Conservation (phyloP, 2,113 vertebrate genomes). For the Neogale vison region DNA sequence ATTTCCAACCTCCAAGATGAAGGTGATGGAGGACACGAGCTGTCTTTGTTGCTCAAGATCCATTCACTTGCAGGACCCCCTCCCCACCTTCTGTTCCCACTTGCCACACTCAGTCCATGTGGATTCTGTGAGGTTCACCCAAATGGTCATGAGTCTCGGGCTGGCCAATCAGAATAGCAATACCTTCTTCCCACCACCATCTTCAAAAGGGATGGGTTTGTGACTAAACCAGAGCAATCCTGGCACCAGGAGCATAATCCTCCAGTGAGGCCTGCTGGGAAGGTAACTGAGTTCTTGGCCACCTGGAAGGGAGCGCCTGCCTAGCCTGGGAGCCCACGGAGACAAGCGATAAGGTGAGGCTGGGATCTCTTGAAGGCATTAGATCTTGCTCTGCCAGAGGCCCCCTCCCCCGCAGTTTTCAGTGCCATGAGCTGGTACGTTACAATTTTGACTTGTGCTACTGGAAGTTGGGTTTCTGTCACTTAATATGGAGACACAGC, state of each 20-base stretch:
- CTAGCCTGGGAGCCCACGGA: background rate
- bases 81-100: background rate
- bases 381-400: background rate
- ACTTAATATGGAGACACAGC: background rate
- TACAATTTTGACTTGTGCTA: background rate
- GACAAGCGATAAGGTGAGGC: background rate
- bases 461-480: background rate
- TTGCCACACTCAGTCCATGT: background rate
- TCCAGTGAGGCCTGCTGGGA: background rate
- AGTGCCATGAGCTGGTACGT: background rate
- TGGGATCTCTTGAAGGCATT: background rate
- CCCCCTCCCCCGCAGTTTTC: background rate
- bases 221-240: background rate
- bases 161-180: background rate
- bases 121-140: background rate
- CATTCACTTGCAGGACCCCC: background rate
- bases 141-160: background rate
- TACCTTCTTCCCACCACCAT: background rate
- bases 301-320: background rate
- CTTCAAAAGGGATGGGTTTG: background rate
- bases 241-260: background rate
- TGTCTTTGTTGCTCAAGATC: background rate
- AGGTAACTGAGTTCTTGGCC: background rate
- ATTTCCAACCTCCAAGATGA: background rate
- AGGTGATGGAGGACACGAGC: background rate